Percentiles rank a stretch among this genome's conserved stretches.
Conservation (phyloP, 1,140 invertebrate species). For the Oryctes rhinoceros region DNA sequence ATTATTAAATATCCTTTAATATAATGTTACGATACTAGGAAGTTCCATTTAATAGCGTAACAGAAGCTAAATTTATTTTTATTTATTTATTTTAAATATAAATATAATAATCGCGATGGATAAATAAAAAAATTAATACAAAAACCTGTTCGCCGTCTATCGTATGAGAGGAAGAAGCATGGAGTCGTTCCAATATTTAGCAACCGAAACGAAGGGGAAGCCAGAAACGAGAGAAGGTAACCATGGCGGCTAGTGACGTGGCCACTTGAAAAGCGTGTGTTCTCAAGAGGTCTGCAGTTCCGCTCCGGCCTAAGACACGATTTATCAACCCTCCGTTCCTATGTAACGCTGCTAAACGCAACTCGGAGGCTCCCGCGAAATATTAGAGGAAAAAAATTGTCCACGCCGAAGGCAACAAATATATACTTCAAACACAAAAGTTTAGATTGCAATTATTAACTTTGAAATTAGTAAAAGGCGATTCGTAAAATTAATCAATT, state of each 20-base stretch:
- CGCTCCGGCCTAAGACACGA: neutral
- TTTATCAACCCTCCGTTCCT: neutral
- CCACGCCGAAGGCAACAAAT: no score
- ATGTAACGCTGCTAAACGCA: neutral
- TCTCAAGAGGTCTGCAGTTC: slow-evolving; percentile 38
- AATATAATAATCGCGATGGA: no score
- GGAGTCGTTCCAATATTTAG: neutral
- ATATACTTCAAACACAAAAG: no score
- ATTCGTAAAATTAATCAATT: no score
- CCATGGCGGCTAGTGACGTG: slow-evolving; percentile 41
- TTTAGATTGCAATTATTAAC: no score
- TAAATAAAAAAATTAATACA: neutral
- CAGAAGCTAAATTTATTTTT: no score
- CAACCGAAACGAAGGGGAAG: slow-evolving; percentile 33
- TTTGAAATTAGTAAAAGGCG: no score
- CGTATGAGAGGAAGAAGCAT: neutral
- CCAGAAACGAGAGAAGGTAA: slow-evolving; percentile 32
- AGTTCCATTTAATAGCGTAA: no score
- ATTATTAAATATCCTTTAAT: no score
- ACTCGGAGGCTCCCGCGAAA: neutral
- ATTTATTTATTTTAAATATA: no score
- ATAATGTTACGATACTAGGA: no score
- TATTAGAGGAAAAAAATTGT: neutral
- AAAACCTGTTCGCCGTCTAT: neutral
- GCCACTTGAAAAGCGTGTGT: slow-evolving; percentile 40